phyloP scores from a whole-genome alignment of 2,888 invertebrate genomes.

The Drosophila mayaguana region DNA sequence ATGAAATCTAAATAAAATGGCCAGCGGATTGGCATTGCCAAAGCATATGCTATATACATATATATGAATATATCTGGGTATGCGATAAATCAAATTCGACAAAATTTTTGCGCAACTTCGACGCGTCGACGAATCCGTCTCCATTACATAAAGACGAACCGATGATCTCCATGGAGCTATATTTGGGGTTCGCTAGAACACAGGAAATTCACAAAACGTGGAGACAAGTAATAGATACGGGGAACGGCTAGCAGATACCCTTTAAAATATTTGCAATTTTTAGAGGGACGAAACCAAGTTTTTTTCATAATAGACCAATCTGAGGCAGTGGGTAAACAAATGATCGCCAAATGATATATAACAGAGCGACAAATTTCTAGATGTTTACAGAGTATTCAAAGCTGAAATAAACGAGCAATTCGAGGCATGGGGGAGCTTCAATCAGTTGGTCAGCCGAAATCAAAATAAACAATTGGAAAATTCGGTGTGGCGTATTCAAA shows the following conservation, averaged over 20 bases:
- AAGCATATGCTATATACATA: neutral
- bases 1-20: constrained; percentile 63
- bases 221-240: constrained; percentile 18
- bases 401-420: neutral
- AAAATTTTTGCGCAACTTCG: constrained; percentile 60
- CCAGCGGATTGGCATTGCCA: constrained; percentile 46
- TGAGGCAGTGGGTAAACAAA: neutral
- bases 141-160: constrained; percentile 57
- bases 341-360: neutral
- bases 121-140: constrained; percentile 28
- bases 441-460: constrained; percentile 6
- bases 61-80: constrained; percentile 16
- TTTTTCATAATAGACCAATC: too few species aligned
- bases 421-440: neutral
- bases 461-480: constrained; percentile 42
- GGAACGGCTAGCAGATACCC: neutral
- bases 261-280: neutral
- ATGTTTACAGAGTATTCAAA: constrained; percentile 14
- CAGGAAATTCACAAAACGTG: constrained; percentile 63
- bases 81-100: constrained; percentile 45
- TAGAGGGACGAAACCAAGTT: too few species aligned
- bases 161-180: constrained; percentile 17
- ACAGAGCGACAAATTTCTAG: neutral
- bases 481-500: constrained; percentile 19
- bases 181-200: constrained; percentile 45